Evolutionary conservation across 1,140 invertebrate species (phyloP).

Genomic region (Bombus turneri): DNA sequence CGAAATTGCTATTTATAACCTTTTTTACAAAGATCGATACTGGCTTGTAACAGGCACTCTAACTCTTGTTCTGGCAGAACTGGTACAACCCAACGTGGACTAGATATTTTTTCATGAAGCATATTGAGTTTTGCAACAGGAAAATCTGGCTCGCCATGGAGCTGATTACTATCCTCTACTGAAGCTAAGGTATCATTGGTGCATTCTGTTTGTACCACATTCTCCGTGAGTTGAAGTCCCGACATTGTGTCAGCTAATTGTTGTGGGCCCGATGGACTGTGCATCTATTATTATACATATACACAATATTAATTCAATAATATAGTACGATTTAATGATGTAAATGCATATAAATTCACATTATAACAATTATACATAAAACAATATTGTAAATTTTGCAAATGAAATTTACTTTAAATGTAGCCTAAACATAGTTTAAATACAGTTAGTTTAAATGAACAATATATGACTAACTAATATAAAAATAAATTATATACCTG

Average conservation of each 20-base stretch:
- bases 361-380: background rate
- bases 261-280: constrained; percentile 81
- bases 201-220: constrained; percentile 75
- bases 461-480: background rate
- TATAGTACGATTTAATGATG: background rate
- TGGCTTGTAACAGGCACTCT: constrained; percentile 94
- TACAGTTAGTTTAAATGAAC: background rate
- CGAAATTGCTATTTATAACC: constrained; percentile 79
- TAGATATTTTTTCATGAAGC: constrained; percentile 97
- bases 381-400: background rate
- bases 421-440: background rate
- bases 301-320: background rate
- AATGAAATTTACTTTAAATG: background rate
- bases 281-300: constrained; percentile 68
- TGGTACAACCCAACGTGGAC: constrained; percentile 97
- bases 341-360: background rate
- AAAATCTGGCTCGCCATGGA: constrained; percentile 88
- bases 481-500: constrained; percentile 75
- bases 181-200: constrained; percentile 72
- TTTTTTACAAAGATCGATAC: constrained; percentile 92
- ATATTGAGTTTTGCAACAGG: constrained; percentile 92
- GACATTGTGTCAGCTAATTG: constrained; percentile 80
- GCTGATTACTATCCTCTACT: constrained; percentile 80
- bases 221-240: constrained; percentile 79
- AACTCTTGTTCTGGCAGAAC: constrained; percentile 98